These are phyloP conservation scores for Hippocampus zosterae DNA, from an alignment of 2,113 vertebrate genomes.

Conservation along the genomic window DNA sequence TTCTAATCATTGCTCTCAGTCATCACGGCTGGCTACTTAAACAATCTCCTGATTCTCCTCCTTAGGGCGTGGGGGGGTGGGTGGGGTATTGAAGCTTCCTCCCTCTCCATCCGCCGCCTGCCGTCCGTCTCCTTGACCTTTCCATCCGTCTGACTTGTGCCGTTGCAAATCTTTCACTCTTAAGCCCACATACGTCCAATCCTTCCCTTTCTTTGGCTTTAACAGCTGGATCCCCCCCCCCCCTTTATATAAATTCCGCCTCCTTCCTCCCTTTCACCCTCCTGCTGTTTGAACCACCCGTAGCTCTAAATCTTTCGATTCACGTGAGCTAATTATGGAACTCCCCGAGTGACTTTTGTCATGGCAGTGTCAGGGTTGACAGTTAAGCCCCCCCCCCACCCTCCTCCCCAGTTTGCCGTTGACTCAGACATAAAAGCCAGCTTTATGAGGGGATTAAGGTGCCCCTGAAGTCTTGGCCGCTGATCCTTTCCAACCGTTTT, in stretches of 20 bases:
- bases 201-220: conserved; percentile 11
- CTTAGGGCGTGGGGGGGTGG: conserved; percentile 39
- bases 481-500: conserved; percentile 4
- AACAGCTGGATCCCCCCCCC: conserved; percentile 39
- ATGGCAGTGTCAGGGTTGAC: neutral
- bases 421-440: conserved; percentile 18
- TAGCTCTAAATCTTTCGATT: conserved; percentile 11
- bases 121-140: conserved; percentile 20
- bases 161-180: conserved; percentile 24
- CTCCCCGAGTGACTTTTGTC: conserved; percentile 12
- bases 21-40: conserved; percentile 67
- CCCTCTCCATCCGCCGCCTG: conserved; percentile 23
- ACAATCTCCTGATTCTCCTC: conserved; percentile 71
- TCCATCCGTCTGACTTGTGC: neutral
- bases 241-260: conserved; percentile 17
- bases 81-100: conserved; percentile 61
- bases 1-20: conserved; percentile 25
- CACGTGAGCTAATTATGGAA: conserved; percentile 3
- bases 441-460: conserved; percentile 27
- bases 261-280: neutral
- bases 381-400: conserved; percentile 2
- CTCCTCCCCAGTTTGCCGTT: neutral
- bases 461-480: conserved; percentile 12
- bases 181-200: neutral
- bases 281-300: conserved; percentile 2